Percentiles rank a stretch among this genome's conserved stretches.
phyloP scores from a whole-genome alignment of 2,888 invertebrate species.

The Papilio gigon region DNA sequence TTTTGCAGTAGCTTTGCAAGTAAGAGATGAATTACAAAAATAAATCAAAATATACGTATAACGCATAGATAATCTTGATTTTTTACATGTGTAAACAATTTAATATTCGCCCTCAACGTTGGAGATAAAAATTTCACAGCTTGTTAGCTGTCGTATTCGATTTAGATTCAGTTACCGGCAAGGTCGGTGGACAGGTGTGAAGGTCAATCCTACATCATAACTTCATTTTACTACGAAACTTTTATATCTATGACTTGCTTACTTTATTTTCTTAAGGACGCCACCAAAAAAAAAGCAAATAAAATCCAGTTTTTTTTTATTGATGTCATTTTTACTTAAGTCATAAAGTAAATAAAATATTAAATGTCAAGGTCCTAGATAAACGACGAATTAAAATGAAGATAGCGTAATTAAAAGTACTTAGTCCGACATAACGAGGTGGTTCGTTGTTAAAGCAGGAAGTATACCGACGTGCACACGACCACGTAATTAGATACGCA shows the following conservation, averaged over 20 bases:
- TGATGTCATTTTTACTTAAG: neutral
- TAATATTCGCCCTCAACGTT: neutral
- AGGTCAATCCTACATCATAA: neutral
- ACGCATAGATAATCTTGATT: neutral
- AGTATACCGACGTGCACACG: neutral
- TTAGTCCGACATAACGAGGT: slow-evolving; percentile 5
- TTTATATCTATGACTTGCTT: neutral
- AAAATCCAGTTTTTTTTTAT: too few species aligned
- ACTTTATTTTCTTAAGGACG: neutral
- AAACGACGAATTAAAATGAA: slow-evolving; percentile 6
- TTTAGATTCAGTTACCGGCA: slow-evolving; percentile 6
- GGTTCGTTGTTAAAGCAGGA: slow-evolving; percentile 12
- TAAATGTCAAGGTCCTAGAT: neutral
- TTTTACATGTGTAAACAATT: neutral
- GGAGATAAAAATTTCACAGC: slow-evolving; percentile 2
- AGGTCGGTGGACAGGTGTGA: neutral
- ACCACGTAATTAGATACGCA: slow-evolving; percentile 15
- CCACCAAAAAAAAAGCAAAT: too few species aligned
- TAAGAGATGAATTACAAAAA: too few species aligned
- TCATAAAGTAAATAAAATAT: neutral
- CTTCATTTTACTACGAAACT: neutral
- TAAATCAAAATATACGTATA: neutral
- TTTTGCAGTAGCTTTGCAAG: too few species aligned
- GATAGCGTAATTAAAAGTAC: slow-evolving; percentile 17
- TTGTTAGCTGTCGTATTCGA: slow-evolving; percentile 10